phyloP scores from a whole-genome alignment of 2,113 vertebrate species.

The Hirundichthys speculiger region DNA sequence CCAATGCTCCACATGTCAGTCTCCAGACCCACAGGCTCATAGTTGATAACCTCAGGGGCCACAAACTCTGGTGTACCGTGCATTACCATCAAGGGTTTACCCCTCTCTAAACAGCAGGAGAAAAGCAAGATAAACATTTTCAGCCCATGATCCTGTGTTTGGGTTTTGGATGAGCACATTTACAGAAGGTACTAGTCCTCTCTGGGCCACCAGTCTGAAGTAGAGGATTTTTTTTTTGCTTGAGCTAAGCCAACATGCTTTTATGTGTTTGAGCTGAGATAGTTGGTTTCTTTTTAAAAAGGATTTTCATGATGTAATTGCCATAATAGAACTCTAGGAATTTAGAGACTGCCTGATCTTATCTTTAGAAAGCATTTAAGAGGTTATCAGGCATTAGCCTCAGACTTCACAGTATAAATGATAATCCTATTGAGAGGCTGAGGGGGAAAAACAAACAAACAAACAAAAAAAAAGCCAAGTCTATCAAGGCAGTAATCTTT shows the following conservation, averaged over 20 bases:
- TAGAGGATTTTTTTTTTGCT: neutral
- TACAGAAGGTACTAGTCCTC: neutral
- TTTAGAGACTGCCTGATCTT: conserved; percentile 11
- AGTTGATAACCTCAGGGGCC: conserved; percentile 88
- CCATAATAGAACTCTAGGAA: neutral
- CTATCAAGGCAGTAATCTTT: too few relatives aligned
- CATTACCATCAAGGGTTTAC: conserved; percentile 80
- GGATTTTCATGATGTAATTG: neutral
- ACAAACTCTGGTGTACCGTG: conserved; percentile 90
- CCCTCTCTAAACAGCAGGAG: conserved; percentile 69
- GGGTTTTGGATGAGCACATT: conserved; percentile 8
- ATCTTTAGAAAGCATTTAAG: conserved; percentile 10
- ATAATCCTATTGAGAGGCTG: too few relatives aligned
- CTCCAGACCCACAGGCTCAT: conserved; percentile 81
- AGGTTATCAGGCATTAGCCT: too few relatives aligned
- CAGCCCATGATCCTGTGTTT: neutral
- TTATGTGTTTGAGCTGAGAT: neutral
- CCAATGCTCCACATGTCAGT: conserved; percentile 92
- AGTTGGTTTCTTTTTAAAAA: neutral
- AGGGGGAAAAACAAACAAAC: too few relatives aligned
- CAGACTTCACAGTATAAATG: too few relatives aligned
- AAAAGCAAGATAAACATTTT: neutral
- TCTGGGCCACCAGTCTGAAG: conserved; percentile 23
- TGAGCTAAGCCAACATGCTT: conserved; percentile 1
- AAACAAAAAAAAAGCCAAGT: too few relatives aligned